Percentiles rank a stretch among this genome's conserved stretches.
These are phyloP conservation scores for Caenorhabditis macrosperma DNA, from an alignment of 2,888 invertebrate genomes.

Conservation along the genomic window DNA sequence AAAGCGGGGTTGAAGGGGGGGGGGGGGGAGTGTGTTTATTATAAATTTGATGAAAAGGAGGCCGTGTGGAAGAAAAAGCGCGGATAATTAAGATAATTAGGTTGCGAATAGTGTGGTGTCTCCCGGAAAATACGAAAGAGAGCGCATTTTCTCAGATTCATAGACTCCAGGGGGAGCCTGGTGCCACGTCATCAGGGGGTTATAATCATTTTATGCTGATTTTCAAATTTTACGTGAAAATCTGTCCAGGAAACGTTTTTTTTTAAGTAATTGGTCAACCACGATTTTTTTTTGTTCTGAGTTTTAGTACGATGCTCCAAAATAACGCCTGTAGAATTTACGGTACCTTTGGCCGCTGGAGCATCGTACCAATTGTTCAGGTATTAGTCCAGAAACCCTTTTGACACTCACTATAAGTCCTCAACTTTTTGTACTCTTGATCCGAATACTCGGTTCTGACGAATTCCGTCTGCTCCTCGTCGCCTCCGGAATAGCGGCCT, in stretches of 20 bases:
- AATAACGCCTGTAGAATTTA: too few species aligned
- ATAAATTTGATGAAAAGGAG: background rate
- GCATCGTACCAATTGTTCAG: too few species aligned
- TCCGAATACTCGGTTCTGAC: slow-evolving; percentile 68
- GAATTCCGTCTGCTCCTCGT: slow-evolving; percentile 67
- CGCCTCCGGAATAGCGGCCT: slow-evolving; percentile 45
- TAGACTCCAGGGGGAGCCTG: too few species aligned
- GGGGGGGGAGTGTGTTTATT: background rate
- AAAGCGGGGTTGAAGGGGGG: background rate
- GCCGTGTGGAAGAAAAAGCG: background rate
- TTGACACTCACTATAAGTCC: slow-evolving; percentile 71
- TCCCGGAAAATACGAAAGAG: too few species aligned
- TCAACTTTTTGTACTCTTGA: slow-evolving; percentile 67
- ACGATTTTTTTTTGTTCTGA: too few species aligned
- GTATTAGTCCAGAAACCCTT: background rate
- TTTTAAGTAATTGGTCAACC: too few species aligned
- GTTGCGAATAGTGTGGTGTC: background rate
- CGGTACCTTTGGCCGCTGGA: too few species aligned
- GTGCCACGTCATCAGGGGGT: too few species aligned
- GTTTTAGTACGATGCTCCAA: too few species aligned
- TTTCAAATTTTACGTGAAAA: background rate
- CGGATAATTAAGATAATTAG: slow-evolving; percentile 49
- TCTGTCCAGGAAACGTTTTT: too few species aligned
- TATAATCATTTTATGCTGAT: too few species aligned
- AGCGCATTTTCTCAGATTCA: background rate